Evolutionary conservation across 2,888 invertebrate genomes (phyloP), one percentile per base, ranked within the genome.

Genomic region (Leptinotarsa tumamoca): DNA sequence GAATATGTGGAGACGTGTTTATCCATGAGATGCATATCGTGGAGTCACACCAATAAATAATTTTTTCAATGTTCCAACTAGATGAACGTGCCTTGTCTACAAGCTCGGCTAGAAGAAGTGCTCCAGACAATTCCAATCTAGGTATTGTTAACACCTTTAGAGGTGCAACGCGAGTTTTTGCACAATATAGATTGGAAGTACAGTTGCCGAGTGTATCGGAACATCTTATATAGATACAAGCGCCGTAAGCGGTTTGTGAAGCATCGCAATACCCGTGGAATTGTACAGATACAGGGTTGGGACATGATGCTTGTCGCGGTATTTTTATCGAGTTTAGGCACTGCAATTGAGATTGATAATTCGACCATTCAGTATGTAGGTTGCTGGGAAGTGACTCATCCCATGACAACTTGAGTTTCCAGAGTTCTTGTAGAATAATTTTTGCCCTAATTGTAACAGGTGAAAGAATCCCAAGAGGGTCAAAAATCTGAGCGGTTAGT

Each of bases 361-460:
- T 52, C 10, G 21, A 33, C 76, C 73, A 79, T 27, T 61, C 43
- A n/a, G 56, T 72, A 50, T 74, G 63, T 51, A 77, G 66, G n/a
- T 73, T 52, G 52, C 18, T 33, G 15, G 78, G 78, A 18, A 18
- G 18, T 18, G 18, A 18, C 18, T 18, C 18, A 18, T 18, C 18
- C 18, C 18, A 18, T 18, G 61, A 67, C 49, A 78, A 4, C 17
- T 75, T 79, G 5, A 67, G 69, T 66, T 54, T 68, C 78, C 78
- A 78, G 43, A 79, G 72, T 66, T 54, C 27, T 69, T 78, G 78
- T 5, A 79, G n/a, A 50, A 78, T 72, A 18, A 78, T 56, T 43
- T 78, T 78, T 23, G 78, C 68, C n/a, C 17, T 68, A 15, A 78
- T 58, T 23, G 71, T 72, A 3, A 66, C 23, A 13, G 78, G 77